Percentiles rank a stretch among this genome's conserved stretches.
Conservation (phyloP, 2,888 invertebrate genomes). For the Hirtodrosophila trivittata region DNA sequence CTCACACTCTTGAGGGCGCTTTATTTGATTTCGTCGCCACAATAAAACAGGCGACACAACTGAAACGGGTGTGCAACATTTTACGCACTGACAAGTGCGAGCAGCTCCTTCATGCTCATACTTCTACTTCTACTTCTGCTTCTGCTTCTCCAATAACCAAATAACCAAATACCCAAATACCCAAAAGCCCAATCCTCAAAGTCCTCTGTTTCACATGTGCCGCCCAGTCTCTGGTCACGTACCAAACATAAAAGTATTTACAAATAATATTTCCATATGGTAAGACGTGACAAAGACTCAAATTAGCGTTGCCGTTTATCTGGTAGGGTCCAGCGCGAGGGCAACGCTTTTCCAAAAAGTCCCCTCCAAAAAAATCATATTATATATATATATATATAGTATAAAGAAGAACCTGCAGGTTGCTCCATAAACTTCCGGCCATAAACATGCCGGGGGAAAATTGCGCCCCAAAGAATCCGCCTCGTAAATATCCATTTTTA, state of each 20-base stretch:
- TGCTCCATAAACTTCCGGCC: slow-evolving; percentile 69
- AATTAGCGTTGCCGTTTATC: slow-evolving; percentile 80
- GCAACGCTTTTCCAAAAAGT: slow-evolving; percentile 23
- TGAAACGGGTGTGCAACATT: slow-evolving; percentile 44
- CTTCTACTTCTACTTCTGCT: background rate
- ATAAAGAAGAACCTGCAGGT: slow-evolving; percentile 54
- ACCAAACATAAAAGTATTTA: slow-evolving; percentile 82
- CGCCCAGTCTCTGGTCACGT: slow-evolving; percentile 77
- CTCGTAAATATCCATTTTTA: slow-evolving; percentile 67
- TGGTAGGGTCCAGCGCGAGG: slow-evolving; percentile 47
- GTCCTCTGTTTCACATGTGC: slow-evolving; percentile 52
- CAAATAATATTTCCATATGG: slow-evolving; percentile 83
- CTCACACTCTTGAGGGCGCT: slow-evolving; percentile 45
- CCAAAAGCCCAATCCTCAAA: slow-evolving; percentile 45
- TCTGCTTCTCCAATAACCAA: background rate
- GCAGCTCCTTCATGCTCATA: slow-evolving; percentile 1
- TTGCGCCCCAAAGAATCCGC: slow-evolving; percentile 10
- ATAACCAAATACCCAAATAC: slow-evolving; percentile 14
- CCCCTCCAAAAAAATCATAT: slow-evolving; percentile 1
- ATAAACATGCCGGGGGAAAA: slow-evolving; percentile 58
- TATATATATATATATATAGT: background rate
- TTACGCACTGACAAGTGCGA: slow-evolving; percentile 65
- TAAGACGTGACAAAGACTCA: slow-evolving; percentile 82
- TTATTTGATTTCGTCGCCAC: slow-evolving; percentile 79
- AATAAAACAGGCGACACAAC: slow-evolving; percentile 57